Conservation (phyloP, 2,888 invertebrate species). For the Drosophila nr. perissopoda region DNA sequence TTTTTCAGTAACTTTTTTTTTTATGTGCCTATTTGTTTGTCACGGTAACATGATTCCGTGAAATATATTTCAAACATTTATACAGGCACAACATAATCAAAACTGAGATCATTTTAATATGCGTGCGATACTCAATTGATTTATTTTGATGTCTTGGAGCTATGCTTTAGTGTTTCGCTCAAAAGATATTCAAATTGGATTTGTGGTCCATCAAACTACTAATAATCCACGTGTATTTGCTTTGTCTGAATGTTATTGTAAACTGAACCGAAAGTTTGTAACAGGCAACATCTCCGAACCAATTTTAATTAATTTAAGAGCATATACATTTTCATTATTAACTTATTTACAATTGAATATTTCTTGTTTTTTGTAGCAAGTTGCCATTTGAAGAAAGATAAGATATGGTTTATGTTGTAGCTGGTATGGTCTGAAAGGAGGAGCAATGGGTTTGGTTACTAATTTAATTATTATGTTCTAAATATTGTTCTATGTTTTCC, state of each 20-base stretch:
- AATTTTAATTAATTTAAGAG: no score
- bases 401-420: not conserved
- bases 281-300: no score
- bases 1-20: not conserved
- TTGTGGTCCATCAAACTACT: not conserved
- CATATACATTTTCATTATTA: not conserved
- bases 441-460: not conserved
- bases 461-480: not conserved
- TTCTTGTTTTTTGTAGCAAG: not conserved
- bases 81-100: slow-evolving; percentile 52
- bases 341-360: not conserved
- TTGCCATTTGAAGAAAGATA: not conserved
- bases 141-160: slow-evolving; percentile 48
- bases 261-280: not conserved
- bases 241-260: slow-evolving; percentile 16
- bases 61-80: slow-evolving; percentile 72
- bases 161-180: slow-evolving; percentile 40
- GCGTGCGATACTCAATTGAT: slow-evolving; percentile 45
- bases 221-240: slow-evolving; percentile 6
- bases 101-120: slow-evolving; percentile 70
- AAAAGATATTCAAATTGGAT: slow-evolving; percentile 19
- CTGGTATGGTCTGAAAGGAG: not conserved
- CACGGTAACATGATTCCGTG: slow-evolving; percentile 42
- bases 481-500: not conserved
- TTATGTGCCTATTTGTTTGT: slow-evolving; percentile 53